Base-by-base conservation (phyloP, 1,140 invertebrate genomes). In the Panagrolaimus sp. region DNA sequence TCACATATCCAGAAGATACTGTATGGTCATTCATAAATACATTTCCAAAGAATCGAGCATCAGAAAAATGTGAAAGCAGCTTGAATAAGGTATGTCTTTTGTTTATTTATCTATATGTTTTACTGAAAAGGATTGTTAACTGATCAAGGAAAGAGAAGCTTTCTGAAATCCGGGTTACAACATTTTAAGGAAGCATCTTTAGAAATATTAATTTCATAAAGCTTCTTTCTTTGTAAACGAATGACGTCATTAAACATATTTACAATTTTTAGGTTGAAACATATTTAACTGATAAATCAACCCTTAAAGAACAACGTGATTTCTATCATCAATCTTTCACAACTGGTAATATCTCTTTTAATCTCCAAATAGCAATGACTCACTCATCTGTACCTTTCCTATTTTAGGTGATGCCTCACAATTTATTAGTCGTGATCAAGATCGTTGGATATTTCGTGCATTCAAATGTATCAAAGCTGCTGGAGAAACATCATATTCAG, bases 401-500 rank as follows among this genome's bases (percentile, higher is more conserved):
- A 75, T 38, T 38, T 38, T 38, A 38, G 65, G 65, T 25, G 67
- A 65, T 45, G 57, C 67, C 11, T 42, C n/a, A 16, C 67, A 68
- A 42, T 46, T 65, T 16, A 75, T 38, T 68, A 74, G 44, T 38
- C 68, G 79, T 8, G 79, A 81, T 66, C 79, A 81, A 45, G 80
- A 82, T 65, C 71, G 80, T 44, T 82, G 80, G 80, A 74, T 82
- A 23, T 82, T 77, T 63, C 51, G 73, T 43, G 79, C 81, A 9
- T 83, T 82, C 48, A 75, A 81, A 53, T 82, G 80, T 61, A 64
- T 82, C n/a, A 70, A 79, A 44, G 69, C 81, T 4, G 80, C 80
- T 23, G 80, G 81, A 7, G 80, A 82, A 62, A 78, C 77, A 5
- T 63, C 71, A 31, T 82, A 81, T 67, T 78, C 75, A 5, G 76